phyloP scores from a whole-genome alignment of 2,797 vertebrate genomes.

The Coranthus polyacanthus region DNA sequence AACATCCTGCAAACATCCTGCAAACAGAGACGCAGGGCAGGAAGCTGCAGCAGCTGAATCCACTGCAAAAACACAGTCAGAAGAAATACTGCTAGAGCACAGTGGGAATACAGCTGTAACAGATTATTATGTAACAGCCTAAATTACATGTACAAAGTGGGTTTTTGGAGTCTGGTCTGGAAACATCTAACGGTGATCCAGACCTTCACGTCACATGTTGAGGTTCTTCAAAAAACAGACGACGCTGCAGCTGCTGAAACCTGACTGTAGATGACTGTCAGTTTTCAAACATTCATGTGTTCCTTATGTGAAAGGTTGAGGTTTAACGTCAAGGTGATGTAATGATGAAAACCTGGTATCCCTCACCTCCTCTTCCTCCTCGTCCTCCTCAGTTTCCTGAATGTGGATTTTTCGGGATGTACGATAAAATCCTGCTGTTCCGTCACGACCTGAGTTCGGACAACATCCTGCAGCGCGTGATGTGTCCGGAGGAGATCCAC shows the following conservation, averaged over 20 bases:
- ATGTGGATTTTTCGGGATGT: constrained; percentile 95
- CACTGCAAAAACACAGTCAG: too few relatives aligned
- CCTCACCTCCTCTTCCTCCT: constrained; percentile 14
- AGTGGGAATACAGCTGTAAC: too few relatives aligned
- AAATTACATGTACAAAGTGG: too few relatives aligned
- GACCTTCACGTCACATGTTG: too few relatives aligned
- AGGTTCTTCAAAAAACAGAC: too few relatives aligned
- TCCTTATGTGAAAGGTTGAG: constrained; percentile 3
- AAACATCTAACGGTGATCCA: too few relatives aligned
- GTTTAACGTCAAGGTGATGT: constrained; percentile 3
- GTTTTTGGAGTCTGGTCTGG: too few relatives aligned
- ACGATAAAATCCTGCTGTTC: constrained; percentile 94
- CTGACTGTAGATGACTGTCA: too few relatives aligned
- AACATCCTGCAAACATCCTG: constrained; percentile 34
- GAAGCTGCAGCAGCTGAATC: constrained; percentile 55
- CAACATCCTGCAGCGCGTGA: constrained; percentile 92
- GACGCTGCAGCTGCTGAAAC: constrained; percentile 55
- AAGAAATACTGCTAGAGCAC: too few relatives aligned
- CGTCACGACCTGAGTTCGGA: constrained; percentile 92
- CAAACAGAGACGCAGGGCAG: constrained; percentile 24
- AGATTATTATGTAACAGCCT: too few relatives aligned
- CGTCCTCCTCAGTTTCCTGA: constrained; percentile 89
- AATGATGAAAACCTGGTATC: not conserved
- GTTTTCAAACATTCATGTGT: constrained; percentile 11
- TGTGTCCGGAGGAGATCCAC: constrained; percentile 90